Evolutionary conservation across 1,140 invertebrate species (phyloP).

Genomic region (Philopotamus ludificatus): DNA sequence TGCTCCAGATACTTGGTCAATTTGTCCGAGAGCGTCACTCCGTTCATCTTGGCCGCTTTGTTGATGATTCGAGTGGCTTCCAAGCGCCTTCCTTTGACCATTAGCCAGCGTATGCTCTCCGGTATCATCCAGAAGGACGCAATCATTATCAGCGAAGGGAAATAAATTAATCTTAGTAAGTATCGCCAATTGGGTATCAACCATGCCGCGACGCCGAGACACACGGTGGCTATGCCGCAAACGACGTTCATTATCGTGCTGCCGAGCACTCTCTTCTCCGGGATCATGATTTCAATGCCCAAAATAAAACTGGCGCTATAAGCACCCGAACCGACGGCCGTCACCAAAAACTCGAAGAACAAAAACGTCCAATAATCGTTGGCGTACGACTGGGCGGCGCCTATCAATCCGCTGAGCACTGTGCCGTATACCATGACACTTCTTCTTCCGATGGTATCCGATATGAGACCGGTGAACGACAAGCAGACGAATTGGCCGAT

Average conservation of each 20-base stretch:
- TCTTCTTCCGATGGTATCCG: slow-evolving; percentile 60
- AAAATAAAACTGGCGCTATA: slow-evolving; percentile 57
- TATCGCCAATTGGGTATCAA: slow-evolving; percentile 63
- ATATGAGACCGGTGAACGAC: slow-evolving; percentile 59
- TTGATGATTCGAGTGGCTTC: slow-evolving; percentile 62
- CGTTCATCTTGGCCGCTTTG: slow-evolving; percentile 68
- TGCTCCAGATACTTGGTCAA: slow-evolving; percentile 26
- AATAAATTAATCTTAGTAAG: slow-evolving; percentile 62
- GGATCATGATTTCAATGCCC: slow-evolving; percentile 69
- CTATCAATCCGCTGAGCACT: slow-evolving; percentile 53
- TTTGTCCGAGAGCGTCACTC: slow-evolving; percentile 56
- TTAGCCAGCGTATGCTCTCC: slow-evolving; percentile 66
- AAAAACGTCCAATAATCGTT: slow-evolving; percentile 59
- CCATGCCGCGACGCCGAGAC: slow-evolving; percentile 63
- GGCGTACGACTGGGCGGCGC: slow-evolving; percentile 59
- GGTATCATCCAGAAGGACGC: slow-evolving; percentile 57
- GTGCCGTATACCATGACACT: slow-evolving; percentile 57
- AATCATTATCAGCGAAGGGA: slow-evolving; percentile 60
- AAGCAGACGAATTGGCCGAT: slow-evolving; percentile 63
- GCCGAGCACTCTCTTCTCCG: slow-evolving; percentile 63
- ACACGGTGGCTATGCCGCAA: slow-evolving; percentile 65
- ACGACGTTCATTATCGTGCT: slow-evolving; percentile 63
- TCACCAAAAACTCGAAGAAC: slow-evolving; percentile 61
- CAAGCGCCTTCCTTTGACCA: slow-evolving; percentile 65
- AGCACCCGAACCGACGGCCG: slow-evolving; percentile 56